Evolutionary conservation across 2,113 vertebrate species (phyloP).

Genomic region (Myotis yumanensis): DNA sequence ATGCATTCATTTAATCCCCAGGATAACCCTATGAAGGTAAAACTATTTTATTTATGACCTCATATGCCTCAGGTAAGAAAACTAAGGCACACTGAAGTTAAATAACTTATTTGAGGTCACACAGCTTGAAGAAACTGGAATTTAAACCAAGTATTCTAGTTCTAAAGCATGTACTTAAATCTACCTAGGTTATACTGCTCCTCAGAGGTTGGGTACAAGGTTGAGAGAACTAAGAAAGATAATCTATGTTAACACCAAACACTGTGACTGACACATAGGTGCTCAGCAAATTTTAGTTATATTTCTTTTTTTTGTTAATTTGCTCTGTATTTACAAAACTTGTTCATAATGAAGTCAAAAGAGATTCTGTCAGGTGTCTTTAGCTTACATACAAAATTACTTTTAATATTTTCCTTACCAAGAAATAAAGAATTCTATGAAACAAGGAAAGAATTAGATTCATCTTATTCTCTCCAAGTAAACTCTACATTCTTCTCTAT

Average conservation of each 20-base stretch:
- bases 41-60: slow-evolving; percentile 36
- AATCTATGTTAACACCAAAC: not conserved
- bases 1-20: slow-evolving; percentile 30
- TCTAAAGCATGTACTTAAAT: not conserved
- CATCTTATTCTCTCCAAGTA: not conserved
- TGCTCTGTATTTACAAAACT: not conserved
- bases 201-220: not conserved
- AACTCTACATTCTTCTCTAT: not conserved
- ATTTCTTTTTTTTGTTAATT: not conserved
- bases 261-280: not conserved
- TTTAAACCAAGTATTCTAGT: not conserved
- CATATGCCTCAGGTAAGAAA: not conserved
- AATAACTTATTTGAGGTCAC: not conserved
- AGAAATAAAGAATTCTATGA: slow-evolving; percentile 16
- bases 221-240: not conserved
- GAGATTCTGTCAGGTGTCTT: not conserved
- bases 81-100: not conserved
- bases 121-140: not conserved
- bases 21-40: slow-evolving; percentile 4
- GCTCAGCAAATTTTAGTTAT: not conserved
- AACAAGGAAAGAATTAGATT: not conserved
- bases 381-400: not conserved
- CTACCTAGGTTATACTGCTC: not conserved
- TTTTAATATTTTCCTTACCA: not conserved
- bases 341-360: not conserved